Evolutionary conservation across 2,797 vertebrate genomes (phyloP), one percentile per base, ranked within the genome.

Genomic region (Smutsia temminckii): DNA sequence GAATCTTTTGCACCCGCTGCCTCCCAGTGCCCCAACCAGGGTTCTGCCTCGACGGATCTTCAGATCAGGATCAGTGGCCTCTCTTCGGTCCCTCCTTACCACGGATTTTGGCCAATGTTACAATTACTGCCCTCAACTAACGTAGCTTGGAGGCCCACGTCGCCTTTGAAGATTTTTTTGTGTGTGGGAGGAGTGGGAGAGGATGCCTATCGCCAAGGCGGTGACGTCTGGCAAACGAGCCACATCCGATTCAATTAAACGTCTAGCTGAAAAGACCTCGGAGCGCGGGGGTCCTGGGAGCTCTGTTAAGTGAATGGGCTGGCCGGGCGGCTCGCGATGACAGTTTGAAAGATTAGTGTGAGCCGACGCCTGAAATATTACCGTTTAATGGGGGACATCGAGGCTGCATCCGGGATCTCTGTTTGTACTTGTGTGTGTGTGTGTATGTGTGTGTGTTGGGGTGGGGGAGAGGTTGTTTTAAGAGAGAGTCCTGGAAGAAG

Each of bases 191-290:
- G 81, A 68, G 71, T 84, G 79, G 81, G 64, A 57, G 77, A 94
- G 95, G 81, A 90, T 86, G 79, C 85, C 87, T 96, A 94, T 95
- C 77, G 72, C 81, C 0, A 0, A 97, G 92, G 94, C 83, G 91
- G 92, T 89, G 87, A 97, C 23, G 96, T 91, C 96, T 87, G 77
- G 80, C 96, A 96, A 98, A 96, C 95, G 93, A 85, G 98, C 95
- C 94, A 98, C 98, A 98, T 98, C 98, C 98, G 98, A 98, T 97
- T 98, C 98, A 97, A 98, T 98, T 98, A 98, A 98, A 96, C 84
- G 95, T 97, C 96, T 96, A 53, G 72, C 94, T 83, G 95, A 97
- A 96, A 98, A 97, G 95, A 78, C 51, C 92, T 71, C 5, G 1
- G 71, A 91, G 92, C 21, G 92, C 21, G 17, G 91, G 92, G 78